A percentile compares a stretch with the other conserved stretches of the same genome.
Evolutionary conservation across 2,113 vertebrate genomes (phyloP).

Genomic region (Hiodon tergisus): DNA sequence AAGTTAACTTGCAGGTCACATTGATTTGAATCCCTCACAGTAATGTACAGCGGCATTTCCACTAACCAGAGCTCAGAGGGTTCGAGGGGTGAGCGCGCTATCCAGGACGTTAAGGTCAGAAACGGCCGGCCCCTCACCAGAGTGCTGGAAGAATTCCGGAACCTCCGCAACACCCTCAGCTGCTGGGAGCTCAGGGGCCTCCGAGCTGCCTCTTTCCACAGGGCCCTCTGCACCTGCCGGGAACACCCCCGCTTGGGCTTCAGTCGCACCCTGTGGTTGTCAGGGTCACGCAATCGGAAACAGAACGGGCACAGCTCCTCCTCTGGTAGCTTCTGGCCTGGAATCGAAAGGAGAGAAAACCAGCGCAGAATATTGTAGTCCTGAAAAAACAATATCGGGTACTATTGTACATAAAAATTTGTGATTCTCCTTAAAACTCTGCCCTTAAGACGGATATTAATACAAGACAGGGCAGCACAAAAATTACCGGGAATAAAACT

Average conservation of each 20-base stretch:
- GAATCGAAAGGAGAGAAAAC: conserved; percentile 30
- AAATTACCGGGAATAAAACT: too few species aligned
- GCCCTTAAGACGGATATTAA: too few species aligned
- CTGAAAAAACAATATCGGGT: neutral
- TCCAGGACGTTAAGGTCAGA: too few species aligned
- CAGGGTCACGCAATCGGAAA: conserved; percentile 73
- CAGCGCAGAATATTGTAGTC: neutral
- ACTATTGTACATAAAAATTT: neutral
- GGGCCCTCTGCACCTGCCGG: conserved; percentile 63
- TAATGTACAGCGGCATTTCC: too few species aligned
- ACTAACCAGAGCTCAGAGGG: too few species aligned
- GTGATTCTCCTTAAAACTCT: neutral
- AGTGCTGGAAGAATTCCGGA: conserved; percentile 65
- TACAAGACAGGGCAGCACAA: too few species aligned
- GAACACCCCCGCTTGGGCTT: conserved; percentile 72
- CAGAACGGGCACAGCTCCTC: conserved; percentile 70
- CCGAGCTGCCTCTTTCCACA: conserved; percentile 62
- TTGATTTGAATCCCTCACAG: too few species aligned
- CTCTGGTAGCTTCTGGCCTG: conserved; percentile 41
- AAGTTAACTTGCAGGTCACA: too few species aligned
- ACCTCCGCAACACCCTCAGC: conserved; percentile 68
- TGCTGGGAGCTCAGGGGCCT: conserved; percentile 70
- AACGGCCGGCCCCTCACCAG: conserved; percentile 69
- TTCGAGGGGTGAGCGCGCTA: too few species aligned
- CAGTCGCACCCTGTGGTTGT: conserved; percentile 69